phyloP scores from a whole-genome alignment of 1,140 invertebrate genomes.

The Bombus haemorrhoidalis region DNA sequence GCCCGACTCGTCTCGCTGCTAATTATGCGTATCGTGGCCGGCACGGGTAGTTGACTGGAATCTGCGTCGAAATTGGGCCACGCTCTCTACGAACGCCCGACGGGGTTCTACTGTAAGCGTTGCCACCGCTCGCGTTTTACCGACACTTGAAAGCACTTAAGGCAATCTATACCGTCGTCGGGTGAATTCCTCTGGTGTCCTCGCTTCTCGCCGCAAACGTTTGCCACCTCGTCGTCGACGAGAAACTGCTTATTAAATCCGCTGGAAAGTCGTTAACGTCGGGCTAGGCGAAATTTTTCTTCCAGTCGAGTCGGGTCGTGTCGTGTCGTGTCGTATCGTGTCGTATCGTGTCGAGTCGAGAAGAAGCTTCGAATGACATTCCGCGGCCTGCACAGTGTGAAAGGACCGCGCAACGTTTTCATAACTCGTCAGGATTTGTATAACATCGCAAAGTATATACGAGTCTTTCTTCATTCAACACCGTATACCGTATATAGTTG shows the following conservation, averaged over 20 bases:
- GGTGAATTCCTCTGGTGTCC: neutral
- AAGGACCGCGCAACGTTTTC: neutral
- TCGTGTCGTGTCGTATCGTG: too few relatives aligned
- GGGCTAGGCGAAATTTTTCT: neutral
- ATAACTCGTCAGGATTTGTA: neutral
- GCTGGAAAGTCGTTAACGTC: neutral
- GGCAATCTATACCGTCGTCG: constrained; percentile 7
- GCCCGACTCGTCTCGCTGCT: constrained; percentile 7
- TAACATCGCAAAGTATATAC: too few relatives aligned
- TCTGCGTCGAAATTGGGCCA: neutral
- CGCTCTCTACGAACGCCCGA: neutral
- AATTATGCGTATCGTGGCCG: constrained; percentile 21
- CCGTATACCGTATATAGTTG: too few relatives aligned
- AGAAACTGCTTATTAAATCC: neutral
- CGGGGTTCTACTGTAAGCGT: constrained; percentile 3
- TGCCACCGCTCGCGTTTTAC: neutral
- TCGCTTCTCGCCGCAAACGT: neutral
- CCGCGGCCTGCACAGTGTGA: neutral
- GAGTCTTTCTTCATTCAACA: too few relatives aligned
- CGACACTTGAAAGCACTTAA: constrained; percentile 28
- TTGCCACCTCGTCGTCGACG: neutral
- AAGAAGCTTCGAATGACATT: neutral
- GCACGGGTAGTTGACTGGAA: neutral
- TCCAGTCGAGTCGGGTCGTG: neutral
- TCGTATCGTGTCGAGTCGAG: too few relatives aligned